Percentiles rank a stretch among this genome's conserved stretches.
Conservation (phyloP, 2,888 invertebrate genomes). For the Sympetrum striolatum region DNA sequence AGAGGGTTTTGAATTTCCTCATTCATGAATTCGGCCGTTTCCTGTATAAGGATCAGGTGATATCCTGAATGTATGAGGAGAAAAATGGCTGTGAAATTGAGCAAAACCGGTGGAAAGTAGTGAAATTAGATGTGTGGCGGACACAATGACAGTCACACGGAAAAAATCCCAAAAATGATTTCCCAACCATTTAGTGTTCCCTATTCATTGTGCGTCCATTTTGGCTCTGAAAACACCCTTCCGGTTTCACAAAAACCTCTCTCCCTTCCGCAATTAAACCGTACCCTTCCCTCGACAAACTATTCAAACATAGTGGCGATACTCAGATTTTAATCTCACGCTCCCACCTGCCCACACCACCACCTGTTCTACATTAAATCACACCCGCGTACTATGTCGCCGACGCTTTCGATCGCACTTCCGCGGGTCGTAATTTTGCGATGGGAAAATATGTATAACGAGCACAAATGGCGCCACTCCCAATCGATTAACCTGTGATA, state of each 20-base stretch:
- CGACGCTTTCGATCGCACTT: not conserved
- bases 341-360: not conserved
- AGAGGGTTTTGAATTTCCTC: too few species aligned
- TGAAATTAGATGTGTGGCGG: not conserved
- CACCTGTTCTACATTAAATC: not conserved
- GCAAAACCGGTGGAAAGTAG: not conserved
- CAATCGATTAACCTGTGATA: too few species aligned
- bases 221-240: conserved; percentile 14
- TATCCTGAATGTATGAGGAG: too few species aligned
- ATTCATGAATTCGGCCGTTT: too few species aligned
- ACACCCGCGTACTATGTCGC: not conserved
- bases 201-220: not conserved
- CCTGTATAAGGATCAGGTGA: too few species aligned
- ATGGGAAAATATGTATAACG: too few species aligned
- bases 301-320: not conserved
- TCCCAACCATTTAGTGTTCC: conserved; percentile 14
- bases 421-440: too few species aligned
- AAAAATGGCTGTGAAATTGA: too few species aligned
- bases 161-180: conserved; percentile 28
- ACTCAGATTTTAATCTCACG: not conserved
- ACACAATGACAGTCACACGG: not conserved
- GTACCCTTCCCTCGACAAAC: not conserved
- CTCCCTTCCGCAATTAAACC: not conserved
- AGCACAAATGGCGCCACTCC: too few species aligned
- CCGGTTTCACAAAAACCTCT: not conserved